Evolutionary conservation across 1,140 invertebrate genomes (phyloP).

Genomic region (Lineus longissimus): DNA sequence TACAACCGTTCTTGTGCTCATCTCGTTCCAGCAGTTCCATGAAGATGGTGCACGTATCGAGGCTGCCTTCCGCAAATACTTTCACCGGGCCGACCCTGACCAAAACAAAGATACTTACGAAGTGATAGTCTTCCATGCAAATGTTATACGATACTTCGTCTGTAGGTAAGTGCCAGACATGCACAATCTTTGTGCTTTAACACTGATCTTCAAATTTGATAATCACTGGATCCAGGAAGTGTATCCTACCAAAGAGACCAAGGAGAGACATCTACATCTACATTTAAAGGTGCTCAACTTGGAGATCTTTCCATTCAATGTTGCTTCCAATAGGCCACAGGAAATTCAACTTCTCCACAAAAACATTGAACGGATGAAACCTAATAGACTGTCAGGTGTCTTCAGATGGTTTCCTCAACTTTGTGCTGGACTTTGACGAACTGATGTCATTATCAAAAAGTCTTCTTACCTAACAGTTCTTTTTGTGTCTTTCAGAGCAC

Average conservation of each 20-base stretch:
- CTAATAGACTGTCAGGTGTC: too few relatives aligned
- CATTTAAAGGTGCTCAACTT: neutral
- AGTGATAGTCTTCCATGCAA: constrained; percentile 93
- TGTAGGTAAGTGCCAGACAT: constrained; percentile 68
- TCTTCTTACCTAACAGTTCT: too few relatives aligned
- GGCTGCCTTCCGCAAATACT: constrained; percentile 89
- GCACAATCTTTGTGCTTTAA: neutral
- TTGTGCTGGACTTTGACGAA: too few relatives aligned
- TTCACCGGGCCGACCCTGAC: constrained; percentile 77
- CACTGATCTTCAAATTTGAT: neutral
- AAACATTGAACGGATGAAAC: too few relatives aligned
- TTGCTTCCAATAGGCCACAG: too few relatives aligned
- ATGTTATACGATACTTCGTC: constrained; percentile 96
- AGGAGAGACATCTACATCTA: neutral
- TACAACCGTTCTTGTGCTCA: neutral
- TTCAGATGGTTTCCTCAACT: too few relatives aligned
- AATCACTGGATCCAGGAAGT: neutral
- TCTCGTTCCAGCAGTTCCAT: constrained; percentile 69
- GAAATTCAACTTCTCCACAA: too few relatives aligned
- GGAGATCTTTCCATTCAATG: too few relatives aligned
- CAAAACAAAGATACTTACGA: constrained; percentile 86
- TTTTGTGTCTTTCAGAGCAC: constrained; percentile 72
- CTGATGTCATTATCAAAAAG: too few relatives aligned
- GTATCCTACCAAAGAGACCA: neutral
- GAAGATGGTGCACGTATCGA: constrained; percentile 95